Conservation (phyloP, 2,888 invertebrate species). For the Diabrotica balteata region DNA sequence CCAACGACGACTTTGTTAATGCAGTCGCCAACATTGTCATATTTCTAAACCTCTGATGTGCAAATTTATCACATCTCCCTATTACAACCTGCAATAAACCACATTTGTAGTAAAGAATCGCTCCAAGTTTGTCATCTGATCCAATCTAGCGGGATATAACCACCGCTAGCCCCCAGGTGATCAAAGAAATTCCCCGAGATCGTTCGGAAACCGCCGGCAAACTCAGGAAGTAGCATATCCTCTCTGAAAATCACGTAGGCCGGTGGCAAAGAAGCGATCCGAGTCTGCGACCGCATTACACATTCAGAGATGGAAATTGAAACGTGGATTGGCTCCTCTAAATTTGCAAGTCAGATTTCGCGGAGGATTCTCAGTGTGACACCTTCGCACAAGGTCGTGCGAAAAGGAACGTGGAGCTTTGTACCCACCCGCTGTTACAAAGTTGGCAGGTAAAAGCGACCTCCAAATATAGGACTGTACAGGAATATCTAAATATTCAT, state of each 20-base stretch:
- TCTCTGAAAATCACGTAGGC: constrained; percentile 33
- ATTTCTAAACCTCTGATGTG: too few species aligned
- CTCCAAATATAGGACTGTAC: too few species aligned
- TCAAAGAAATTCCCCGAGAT: constrained; percentile 16
- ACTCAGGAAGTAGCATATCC: constrained; percentile 20
- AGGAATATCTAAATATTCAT: too few species aligned
- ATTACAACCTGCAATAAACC: too few species aligned
- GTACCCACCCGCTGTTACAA: neutral
- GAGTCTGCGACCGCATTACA: constrained; percentile 45
- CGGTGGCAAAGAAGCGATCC: constrained; percentile 22
- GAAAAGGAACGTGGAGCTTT: constrained; percentile 1
- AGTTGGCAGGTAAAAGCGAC: too few species aligned
- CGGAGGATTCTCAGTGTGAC: constrained; percentile 38
- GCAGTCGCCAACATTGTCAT: too few species aligned
- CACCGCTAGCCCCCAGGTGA: constrained; percentile 4
- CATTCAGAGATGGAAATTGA: constrained; percentile 52
- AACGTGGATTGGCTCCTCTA: constrained; percentile 50
- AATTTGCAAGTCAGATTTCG: constrained; percentile 51
- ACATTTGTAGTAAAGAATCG: constrained; percentile 4
- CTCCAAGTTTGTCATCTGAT: constrained; percentile 6
- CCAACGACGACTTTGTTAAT: too few species aligned
- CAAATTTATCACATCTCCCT: too few species aligned
- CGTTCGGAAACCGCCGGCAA: constrained; percentile 16
- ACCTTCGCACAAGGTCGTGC: constrained; percentile 34
- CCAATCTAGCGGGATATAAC: constrained; percentile 5